Evolutionary conservation across 2,888 invertebrate species (phyloP), one percentile per base, ranked within the genome.

Genomic region (Agonopterix alstromeriana): DNA sequence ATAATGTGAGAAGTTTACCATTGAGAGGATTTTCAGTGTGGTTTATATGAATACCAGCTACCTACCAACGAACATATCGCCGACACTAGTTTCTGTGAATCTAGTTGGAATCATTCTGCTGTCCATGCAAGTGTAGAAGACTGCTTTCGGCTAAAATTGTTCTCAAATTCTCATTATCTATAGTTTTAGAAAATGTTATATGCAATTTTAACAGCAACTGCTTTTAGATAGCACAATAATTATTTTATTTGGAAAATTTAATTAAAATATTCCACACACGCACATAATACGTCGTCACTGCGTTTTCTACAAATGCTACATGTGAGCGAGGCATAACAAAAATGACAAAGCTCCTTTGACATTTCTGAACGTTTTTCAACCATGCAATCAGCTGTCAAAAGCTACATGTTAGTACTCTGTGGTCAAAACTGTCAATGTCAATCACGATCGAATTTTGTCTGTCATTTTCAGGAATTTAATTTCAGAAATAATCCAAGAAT

Each of bases 111-210:
- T 94, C 95, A 99, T 97, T 84, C 99, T 91, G 79, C 97, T 97
- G 91, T 99, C 98, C 94, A 99, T 98, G 82, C 98, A 99, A 42
- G 98, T 97, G 84, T 98, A 98, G 89, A 98, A 97, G 54, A 98
- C 94, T 56, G 98, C 97, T 90, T 97, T 96, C 11, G 98, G 98
- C 97, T 98, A 75, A 91, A 91, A 74, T 62, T 27, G 27, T 27
- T 27, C 27, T 27, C 27, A 27, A 27, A 27, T 27, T 27, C 7
- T 2, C 27, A 27, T 27, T 27, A 27, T 27, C 27, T 27, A 7
- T 27, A 5, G 27, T 27, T 27, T 27, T 27, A 27, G 5, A 27
- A 27, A 27, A 27, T 27, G 5, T 27, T 27, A 27, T 27, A 27
- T 27, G 0, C 27, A 27, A 5, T 27, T 27, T 27, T 27, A 27